Evolutionary conservation across 2,888 invertebrate species (phyloP).

Genomic region (Melitaea athalia): DNA sequence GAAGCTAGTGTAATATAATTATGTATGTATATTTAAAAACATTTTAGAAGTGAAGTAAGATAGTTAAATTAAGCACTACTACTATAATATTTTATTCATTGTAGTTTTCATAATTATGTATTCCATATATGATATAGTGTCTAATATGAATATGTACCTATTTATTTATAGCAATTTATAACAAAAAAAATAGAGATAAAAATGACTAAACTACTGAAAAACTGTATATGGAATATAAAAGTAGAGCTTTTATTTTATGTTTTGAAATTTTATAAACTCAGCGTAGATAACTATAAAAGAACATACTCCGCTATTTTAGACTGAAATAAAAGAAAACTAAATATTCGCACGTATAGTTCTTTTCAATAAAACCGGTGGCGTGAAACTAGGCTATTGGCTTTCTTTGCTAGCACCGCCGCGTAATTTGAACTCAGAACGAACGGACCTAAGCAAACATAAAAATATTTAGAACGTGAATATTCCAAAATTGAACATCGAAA

Average conservation of each 20-base stretch:
- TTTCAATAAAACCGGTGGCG: slow-evolving; percentile 72
- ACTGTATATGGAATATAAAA: not conserved
- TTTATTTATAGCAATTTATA: not conserved
- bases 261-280: slow-evolving; percentile 43
- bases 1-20: not conserved
- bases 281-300: slow-evolving; percentile 48
- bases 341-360: slow-evolving; percentile 57
- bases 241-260: not conserved
- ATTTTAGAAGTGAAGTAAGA: not conserved
- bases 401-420: slow-evolving; percentile 52
- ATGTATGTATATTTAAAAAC: not conserved
- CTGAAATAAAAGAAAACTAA: slow-evolving; percentile 56
- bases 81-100: too few relatives aligned
- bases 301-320: slow-evolving; percentile 55
- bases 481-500: slow-evolving; percentile 20
- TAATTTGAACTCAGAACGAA: slow-evolving; percentile 32
- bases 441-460: slow-evolving; percentile 26
- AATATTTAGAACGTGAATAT: slow-evolving; percentile 20
- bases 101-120: too few relatives aligned
- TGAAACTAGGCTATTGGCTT: slow-evolving; percentile 69
- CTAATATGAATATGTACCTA: not conserved
- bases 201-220: not conserved
- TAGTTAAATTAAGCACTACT: too few relatives aligned
- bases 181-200: not conserved
- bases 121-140: too few relatives aligned